These are phyloP conservation scores for Rapana venosa DNA, from an alignment of 2,888 invertebrate genomes.

Conservation along the genomic window DNA sequence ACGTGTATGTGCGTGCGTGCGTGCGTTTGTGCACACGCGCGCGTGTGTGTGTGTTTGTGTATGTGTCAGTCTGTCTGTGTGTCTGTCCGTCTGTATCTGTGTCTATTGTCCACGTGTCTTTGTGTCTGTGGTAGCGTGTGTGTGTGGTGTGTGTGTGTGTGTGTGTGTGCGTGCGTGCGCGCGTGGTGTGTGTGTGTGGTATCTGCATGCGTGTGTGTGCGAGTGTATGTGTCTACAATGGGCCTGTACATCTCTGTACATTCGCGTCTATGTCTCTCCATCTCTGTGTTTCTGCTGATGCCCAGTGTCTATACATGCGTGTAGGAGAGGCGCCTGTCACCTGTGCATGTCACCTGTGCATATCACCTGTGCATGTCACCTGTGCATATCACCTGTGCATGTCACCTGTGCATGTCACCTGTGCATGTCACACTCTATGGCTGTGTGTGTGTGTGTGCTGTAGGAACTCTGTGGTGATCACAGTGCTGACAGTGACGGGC, in stretches of 20 bases:
- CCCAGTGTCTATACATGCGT: not conserved
- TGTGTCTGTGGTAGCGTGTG: no score
- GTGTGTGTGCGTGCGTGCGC: no score
- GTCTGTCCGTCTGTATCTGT: no score
- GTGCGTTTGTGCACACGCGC: no score
- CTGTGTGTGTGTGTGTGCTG: not conserved
- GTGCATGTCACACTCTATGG: not conserved
- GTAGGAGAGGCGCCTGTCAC: not conserved
- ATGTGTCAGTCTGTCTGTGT: no score
- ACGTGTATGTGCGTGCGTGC: no score
- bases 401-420: not conserved
- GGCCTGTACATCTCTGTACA: not conserved
- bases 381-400: not conserved
- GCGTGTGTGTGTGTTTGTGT: no score
- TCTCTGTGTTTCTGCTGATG: not conserved
- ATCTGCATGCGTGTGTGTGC: no score
- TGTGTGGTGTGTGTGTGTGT: no score
- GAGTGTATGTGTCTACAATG: no score
- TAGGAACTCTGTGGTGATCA: constrained; percentile 49
- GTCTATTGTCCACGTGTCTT: no score
- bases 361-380: not conserved
- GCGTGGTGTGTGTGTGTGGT: no score
- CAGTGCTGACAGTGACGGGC: constrained; percentile 31
- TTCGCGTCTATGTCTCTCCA: not conserved
- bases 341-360: not conserved